A percentile compares a stretch with the other conserved stretches of the same genome.
Conservation (phyloP, 2,113 vertebrate genomes). For the Brevimyrus niger region DNA sequence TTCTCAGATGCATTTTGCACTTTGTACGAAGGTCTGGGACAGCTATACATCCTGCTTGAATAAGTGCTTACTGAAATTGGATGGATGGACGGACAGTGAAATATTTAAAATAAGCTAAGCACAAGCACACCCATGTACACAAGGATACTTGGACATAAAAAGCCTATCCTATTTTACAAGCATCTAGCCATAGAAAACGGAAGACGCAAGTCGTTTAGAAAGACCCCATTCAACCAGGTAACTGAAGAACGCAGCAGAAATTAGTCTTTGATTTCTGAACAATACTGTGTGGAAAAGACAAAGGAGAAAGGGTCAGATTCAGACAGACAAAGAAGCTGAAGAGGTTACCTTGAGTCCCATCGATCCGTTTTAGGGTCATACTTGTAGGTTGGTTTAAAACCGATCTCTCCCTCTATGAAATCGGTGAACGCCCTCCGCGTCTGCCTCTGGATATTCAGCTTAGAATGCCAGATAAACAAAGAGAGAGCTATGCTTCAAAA, state of each 20-base stretch:
- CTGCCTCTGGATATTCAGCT: conserved; percentile 87
- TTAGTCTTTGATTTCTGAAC: background rate
- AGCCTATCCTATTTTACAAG: background rate
- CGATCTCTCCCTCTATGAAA: conserved; percentile 87
- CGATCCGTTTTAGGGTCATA: conserved; percentile 90
- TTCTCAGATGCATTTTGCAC: background rate
- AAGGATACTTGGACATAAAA: background rate
- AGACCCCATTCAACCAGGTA: background rate
- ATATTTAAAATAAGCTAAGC: background rate
- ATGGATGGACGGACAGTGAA: background rate
- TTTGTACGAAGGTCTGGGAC: background rate
- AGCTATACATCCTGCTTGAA: background rate
- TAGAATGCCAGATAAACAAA: conserved; percentile 23
- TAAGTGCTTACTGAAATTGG: background rate
- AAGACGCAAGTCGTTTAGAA: background rate
- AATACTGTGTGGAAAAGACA: background rate
- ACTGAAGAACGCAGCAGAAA: background rate
- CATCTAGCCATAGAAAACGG: background rate
- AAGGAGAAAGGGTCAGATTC: background rate
- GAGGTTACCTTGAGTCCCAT: conserved; percentile 90
- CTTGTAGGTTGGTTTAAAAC: conserved; percentile 90
- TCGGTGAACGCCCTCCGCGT: conserved; percentile 87
- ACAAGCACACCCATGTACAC: background rate
- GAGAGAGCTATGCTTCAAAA: background rate
- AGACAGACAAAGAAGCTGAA: background rate